These are phyloP conservation scores for Puma concolor DNA, from an alignment of 2,113 vertebrate genomes.

Conservation along the genomic window DNA sequence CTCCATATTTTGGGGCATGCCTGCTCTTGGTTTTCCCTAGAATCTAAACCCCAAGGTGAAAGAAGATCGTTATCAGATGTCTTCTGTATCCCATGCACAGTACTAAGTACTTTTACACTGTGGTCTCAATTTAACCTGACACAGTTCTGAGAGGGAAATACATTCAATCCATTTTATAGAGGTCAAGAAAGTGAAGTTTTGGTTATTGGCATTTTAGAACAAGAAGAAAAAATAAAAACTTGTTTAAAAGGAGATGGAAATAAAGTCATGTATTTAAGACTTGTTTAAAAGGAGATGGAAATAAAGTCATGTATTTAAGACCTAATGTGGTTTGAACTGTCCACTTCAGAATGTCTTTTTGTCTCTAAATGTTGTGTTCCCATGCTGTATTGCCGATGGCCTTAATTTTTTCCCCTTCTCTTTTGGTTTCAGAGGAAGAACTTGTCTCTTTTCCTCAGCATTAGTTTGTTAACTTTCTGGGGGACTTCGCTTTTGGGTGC, in stretches of 20 bases:
- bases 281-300: neutral
- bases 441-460: slow-evolving; percentile 90
- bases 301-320: neutral
- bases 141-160: neutral
- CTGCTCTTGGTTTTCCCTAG: neutral
- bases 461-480: slow-evolving; percentile 93
- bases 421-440: slow-evolving; percentile 92
- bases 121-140: neutral
- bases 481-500: slow-evolving; percentile 91
- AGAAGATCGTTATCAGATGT: neutral
- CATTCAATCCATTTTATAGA: neutral
- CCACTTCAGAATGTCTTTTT: neutral
- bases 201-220: neutral
- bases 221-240: neutral
- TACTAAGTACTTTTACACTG: neutral
- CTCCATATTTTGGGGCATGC: neutral
- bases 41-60: slow-evolving; percentile 28
- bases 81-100: neutral
- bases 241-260: slow-evolving; percentile 8
- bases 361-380: neutral
- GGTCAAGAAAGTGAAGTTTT: neutral
- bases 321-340: neutral
- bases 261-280: neutral
- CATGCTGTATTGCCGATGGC: neutral
- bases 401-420: slow-evolving; percentile 49